These are phyloP conservation scores for Andrena fulva DNA, from an alignment of 2,888 invertebrate species.

Conservation along the genomic window DNA sequence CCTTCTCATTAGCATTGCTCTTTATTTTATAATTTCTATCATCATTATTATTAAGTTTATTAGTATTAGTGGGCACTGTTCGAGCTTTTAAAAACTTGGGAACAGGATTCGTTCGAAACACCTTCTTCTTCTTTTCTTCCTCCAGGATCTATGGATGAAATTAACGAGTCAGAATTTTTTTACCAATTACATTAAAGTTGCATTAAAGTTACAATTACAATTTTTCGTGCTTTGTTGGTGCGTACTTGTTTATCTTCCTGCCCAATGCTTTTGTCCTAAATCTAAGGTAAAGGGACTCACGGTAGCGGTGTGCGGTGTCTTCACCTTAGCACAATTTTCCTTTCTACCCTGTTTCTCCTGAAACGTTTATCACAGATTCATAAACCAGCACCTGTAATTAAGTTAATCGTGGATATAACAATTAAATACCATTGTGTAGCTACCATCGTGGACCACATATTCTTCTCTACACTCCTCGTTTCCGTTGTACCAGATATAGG, in stretches of 20 bases:
- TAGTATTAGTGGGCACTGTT: not conserved
- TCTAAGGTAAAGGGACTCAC: not conserved
- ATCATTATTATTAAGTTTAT: not conserved
- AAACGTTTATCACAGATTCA: not conserved
- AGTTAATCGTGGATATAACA: not conserved
- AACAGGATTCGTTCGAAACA: slow-evolving; percentile 32
- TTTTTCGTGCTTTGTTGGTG: slow-evolving; percentile 10
- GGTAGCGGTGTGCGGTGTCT: not conserved
- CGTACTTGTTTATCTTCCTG: slow-evolving; percentile 6
- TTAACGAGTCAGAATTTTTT: not conserved
- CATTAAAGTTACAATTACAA: too few species aligned
- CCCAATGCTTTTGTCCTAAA: not conserved
- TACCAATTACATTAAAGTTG: not conserved
- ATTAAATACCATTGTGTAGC: not conserved
- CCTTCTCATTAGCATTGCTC: not conserved
- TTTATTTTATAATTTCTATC: not conserved
- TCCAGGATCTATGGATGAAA: not conserved
- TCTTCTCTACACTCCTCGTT: too few species aligned
- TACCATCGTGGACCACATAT: not conserved
- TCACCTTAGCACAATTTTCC: not conserved
- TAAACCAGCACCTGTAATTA: not conserved
- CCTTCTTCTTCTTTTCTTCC: slow-evolving; percentile 5
- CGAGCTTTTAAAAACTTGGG: slow-evolving; percentile 29
- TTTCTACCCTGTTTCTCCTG: not conserved
- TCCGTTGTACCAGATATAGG: too few species aligned